A percentile compares a stretch with the other conserved stretches of the same genome.
Evolutionary conservation across 2,113 vertebrate genomes (phyloP).

Genomic region (Ophthalmotilapia sp.): DNA sequence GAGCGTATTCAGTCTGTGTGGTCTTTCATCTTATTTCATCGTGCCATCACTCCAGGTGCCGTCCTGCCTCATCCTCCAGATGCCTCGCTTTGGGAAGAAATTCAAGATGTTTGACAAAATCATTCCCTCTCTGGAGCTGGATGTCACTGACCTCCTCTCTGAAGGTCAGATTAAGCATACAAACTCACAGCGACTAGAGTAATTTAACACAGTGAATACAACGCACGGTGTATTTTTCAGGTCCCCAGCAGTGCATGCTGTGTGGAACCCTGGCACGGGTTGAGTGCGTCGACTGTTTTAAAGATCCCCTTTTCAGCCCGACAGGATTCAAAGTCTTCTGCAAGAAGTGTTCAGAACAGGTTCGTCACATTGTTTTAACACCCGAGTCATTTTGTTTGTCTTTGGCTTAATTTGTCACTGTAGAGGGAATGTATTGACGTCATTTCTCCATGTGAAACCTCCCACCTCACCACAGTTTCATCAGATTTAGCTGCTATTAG

Average conservation of each 20-base stretch:
- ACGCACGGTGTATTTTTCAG: slow-evolving; percentile 52
- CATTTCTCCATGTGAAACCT: background rate
- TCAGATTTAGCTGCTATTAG: background rate
- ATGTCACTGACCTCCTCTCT: slow-evolving; percentile 80
- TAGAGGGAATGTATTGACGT: background rate
- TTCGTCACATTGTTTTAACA: slow-evolving; percentile 6
- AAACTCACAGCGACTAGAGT: background rate
- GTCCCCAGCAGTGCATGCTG: slow-evolving; percentile 79
- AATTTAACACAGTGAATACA: background rate
- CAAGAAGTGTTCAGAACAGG: slow-evolving; percentile 73
- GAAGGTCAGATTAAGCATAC: slow-evolving; percentile 63
- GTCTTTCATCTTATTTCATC: background rate
- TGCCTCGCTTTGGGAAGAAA: slow-evolving; percentile 88
- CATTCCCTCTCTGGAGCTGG: slow-evolving; percentile 82
- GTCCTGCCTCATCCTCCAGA: slow-evolving; percentile 87
- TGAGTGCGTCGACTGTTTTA: slow-evolving; percentile 80
- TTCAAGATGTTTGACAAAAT: slow-evolving; percentile 95
- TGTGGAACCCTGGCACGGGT: slow-evolving; percentile 72
- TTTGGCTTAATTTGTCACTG: background rate
- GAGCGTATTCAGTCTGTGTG: background rate
- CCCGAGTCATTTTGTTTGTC: background rate
- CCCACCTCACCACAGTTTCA: background rate
- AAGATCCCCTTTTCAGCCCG: slow-evolving; percentile 69
- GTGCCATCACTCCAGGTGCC: slow-evolving; percentile 70
- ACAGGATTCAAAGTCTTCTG: slow-evolving; percentile 83